Base-by-base conservation (phyloP, 2,797 vertebrate genomes). In the Oryzias dopingdopingensis region DNA sequence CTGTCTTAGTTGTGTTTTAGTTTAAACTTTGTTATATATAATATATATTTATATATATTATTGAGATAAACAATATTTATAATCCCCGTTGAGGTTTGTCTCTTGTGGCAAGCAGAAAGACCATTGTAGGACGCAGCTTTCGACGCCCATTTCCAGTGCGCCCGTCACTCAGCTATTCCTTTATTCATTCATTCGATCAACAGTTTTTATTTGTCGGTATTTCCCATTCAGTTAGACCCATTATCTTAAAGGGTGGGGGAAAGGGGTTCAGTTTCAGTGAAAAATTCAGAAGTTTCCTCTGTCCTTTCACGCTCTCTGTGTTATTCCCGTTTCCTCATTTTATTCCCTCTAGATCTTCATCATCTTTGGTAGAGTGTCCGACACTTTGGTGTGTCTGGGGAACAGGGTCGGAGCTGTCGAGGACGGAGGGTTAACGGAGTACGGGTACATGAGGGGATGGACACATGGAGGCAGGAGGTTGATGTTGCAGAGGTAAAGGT, bases 291-390 rank as follows among this genome's bases (percentile, higher is more conserved):
- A 14, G 47, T 22, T 52, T 16, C 42, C 22, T 48, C 42, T 46
- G 16, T 16, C 40, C 48, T 42, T 22, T 49, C 26, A 43, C 57
- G 46, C 53, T 66, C 45, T 62, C 47, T 52, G 60, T 56, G 52
- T 74, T 64, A 68, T 75, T 67, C 68, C 66, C 55, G 43, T 69
- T 75, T 69, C 74, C 59, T 83, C 49, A 0, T 73, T 78, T 67
- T 72, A 79, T 82, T 81, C 79, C 81, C 86, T 88, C 84, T 80
- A 84, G 83, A 89, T 85, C 85, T 83, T 87, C 80, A 71, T 88
- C 90, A 89, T 93, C 92, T 93, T 93, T 93, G 92, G 92, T 93
- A 90, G 84, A 83, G 83, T 88, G 90, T 90, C 89, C 70, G 90
- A 93, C 92, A 92, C 91, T 87, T 91, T 90, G 87, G 85, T 80